Evolutionary conservation across 2,888 invertebrate species (phyloP), one percentile per base, ranked within the genome.

Genomic region (Molorchus minor): DNA sequence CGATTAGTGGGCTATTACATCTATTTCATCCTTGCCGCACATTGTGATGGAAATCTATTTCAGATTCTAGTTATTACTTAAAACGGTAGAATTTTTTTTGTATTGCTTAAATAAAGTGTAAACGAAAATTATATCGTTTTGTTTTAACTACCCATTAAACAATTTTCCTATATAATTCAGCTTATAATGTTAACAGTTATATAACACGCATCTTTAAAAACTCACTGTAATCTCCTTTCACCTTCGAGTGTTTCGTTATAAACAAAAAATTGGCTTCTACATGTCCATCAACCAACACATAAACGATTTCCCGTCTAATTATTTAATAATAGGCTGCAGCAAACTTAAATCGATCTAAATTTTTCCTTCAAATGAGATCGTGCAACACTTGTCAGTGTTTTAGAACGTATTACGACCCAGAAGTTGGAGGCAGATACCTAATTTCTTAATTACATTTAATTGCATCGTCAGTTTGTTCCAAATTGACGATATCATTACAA

Each of bases 401-500:
- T 52, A 40, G 46, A 58, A 56, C 56, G 46, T 35, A 30, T 30
- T 52, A 52, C 16, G 16, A 17, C 12, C 47, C 25, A 29, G 47
- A 44, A 54, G 53, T 56, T 43, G 59, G 56, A 58, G 54, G 40
- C 54, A 43, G 56, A 49, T 56, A 51, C 51, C 59, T 49, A 58
- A 59, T 62, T 65, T 55, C 65, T 58, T 68, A 68, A 66, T 68
- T 68, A 62, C 58, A 60, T 56, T 54, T 68, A 68, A 68, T 68
- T 52, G 62, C 58, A 49, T 60, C 64, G 58, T 58, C 65, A 65
- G 61, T 56, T 44, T 52, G 49, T 54, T 49, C 56, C 60, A 62
- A 68, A 63, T 69, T 67, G 65, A 69, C 64, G 65, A 69, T 69
- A 65, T 66, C 58, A 68, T 66, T 66, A 67, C 65, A 64, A 67